Percentiles rank a stretch among this genome's conserved stretches.
phyloP scores from a whole-genome alignment of 1,140 invertebrate species.

The Polypedilum vanderplanki region DNA sequence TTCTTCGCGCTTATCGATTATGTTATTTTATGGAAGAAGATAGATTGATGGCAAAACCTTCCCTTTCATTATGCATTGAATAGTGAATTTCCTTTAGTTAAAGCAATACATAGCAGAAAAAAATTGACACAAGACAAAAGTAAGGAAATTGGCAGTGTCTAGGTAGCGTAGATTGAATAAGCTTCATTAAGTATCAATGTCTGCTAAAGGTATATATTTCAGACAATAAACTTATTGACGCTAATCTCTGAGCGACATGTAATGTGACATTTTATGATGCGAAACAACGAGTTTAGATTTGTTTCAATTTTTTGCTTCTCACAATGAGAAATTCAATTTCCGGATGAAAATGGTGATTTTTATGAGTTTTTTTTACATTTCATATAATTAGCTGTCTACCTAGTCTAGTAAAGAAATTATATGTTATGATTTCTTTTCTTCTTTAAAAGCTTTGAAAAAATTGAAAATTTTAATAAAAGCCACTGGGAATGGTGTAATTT shows the following conservation, averaged over 20 bases:
- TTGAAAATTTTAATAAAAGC: no score
- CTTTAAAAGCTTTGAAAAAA: no score
- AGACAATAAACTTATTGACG: background rate
- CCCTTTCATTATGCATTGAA: background rate
- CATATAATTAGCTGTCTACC: no score
- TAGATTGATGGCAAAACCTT: slow-evolving; percentile 8
- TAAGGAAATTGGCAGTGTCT: background rate
- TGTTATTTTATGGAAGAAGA: background rate
- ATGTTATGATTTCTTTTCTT: no score
- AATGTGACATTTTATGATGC: slow-evolving; percentile 1
- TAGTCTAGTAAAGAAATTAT: no score
- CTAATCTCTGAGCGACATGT: background rate
- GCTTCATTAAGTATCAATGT: slow-evolving; percentile 12
- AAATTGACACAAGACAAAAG: background rate
- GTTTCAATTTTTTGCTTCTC: background rate
- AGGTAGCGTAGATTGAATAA: slow-evolving; percentile 2
- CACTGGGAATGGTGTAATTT: no score
- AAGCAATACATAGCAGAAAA: background rate
- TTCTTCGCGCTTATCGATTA: background rate
- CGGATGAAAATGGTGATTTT: background rate
- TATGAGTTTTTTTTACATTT: no score
- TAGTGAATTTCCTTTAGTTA: background rate
- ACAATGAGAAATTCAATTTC: slow-evolving; percentile 19
- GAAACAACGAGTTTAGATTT: background rate
- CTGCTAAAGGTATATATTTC: background rate